Evolutionary conservation across 37 sponge, comb jelly and placozoan genomes (phyloP), one percentile per base, ranked within the genome.

Genomic region (Hexactinellida sp.): DNA sequence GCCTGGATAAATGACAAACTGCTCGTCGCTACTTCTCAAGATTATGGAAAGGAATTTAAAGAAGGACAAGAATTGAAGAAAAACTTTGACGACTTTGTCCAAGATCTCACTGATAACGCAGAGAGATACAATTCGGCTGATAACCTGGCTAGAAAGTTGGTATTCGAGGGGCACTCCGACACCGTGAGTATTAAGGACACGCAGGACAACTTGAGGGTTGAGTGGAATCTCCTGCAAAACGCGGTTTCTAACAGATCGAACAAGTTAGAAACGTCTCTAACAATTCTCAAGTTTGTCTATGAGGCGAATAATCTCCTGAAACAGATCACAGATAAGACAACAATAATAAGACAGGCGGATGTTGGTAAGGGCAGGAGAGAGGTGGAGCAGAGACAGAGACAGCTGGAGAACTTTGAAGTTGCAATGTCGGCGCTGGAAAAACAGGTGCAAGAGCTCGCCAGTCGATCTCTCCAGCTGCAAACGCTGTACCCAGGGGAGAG

Each of bases 161-260:
- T 95, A 24, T 93, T 94, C 0, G 96, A 95, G 39, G 96, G 96
- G 3, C 93, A 95, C 86, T 91, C 92, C 39, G 93, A 95, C 88
- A 95, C 96, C 0, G 96, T 95, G 30, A 83, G 88, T 37, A 93
- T 95, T 85, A 93, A 95, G 39, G 92, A 91, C 38, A 89, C 90
- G 37, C 96, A 95, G 37, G 96, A 95, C 82, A 84, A 87, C 37
- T 88, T 93, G 92, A 90, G 90, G 92, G 88, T 37, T 30, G 90
- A n/a, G 21, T 38, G 55, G 85, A 85, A 7, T 55, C 36, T 37
- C 10, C 19, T 84, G 38, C 24, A 84, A 13, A 86, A 52, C 24
- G 54, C 54, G 10, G 30, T 63, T n/a, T 5, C 76, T n/a, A n/a
- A 10, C 76, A 10, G 76, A 10, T 25, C 34, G 5, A 63, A 63